Evolutionary conservation across 2,797 vertebrate species (phyloP).

Genomic region (Poecile montanus): DNA sequence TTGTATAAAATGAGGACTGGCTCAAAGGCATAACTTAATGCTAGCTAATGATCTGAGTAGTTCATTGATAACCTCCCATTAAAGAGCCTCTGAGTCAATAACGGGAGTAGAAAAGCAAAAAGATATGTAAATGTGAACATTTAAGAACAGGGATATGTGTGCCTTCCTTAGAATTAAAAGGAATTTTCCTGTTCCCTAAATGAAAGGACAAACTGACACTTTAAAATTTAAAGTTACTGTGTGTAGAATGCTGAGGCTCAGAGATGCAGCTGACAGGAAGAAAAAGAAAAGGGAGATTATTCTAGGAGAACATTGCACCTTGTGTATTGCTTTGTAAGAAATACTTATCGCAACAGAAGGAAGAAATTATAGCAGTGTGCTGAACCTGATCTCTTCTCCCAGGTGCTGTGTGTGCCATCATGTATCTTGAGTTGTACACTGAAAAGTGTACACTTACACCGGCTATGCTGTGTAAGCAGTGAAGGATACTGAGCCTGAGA

Average conservation of each 20-base stretch:
- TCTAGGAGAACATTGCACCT: rapidly evolving
- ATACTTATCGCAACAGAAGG: not conserved
- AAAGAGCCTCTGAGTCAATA: not conserved
- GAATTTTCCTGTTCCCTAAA: not conserved
- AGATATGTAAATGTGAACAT: not conserved
- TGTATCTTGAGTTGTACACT: not conserved
- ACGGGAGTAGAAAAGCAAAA: not conserved
- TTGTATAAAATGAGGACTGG: not conserved
- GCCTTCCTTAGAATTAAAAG: not conserved
- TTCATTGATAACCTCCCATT: not conserved
- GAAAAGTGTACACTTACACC: not conserved
- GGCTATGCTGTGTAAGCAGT: rapidly evolving
- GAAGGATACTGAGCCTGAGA: not conserved
- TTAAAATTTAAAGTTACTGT: not conserved
- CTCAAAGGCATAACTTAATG: not conserved
- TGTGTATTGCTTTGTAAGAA: not conserved
- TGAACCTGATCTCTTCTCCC: not conserved
- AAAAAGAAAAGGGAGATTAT: not conserved
- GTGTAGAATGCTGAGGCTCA: not conserved
- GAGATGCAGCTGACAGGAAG: not conserved
- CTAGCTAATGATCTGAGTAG: not conserved
- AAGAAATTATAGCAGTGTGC: not conserved
- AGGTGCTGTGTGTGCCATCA: not conserved
- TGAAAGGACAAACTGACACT: not conserved
- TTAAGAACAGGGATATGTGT: not conserved